Evolutionary conservation across 2,797 vertebrate species (phyloP), one percentile per base, ranked within the genome.

Genomic region (Halcyon badia): DNA sequence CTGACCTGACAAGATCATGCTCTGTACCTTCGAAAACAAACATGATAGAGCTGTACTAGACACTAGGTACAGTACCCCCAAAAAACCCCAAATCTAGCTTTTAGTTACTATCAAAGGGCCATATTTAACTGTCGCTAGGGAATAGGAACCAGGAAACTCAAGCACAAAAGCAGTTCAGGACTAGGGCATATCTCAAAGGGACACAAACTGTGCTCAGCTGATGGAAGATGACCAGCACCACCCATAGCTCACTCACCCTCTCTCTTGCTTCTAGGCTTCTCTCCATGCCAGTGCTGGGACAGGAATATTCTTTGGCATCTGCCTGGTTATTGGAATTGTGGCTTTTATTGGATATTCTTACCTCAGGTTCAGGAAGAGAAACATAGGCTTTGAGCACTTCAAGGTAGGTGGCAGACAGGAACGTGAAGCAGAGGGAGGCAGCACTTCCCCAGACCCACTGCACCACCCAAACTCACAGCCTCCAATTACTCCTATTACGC

Each of bases 341-440:
- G 88, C 97, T 69, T 98, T 99, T 17, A 98, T 98, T 1, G 98
- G 98, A 2, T 99, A 99, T 54, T 98, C 98, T 58, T 99, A 99
- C 92, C 98, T 99, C 96, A 98, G 96, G 65, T 98, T 98, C 75
- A 98, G 96, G 83, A 94, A 94, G 69, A 98, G 98, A 93, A 98
- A 97, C 15, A 98, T 98, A 48, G 96, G 96, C 78, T 99, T 99
- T 97, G 99, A 98, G 91, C 99, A 98, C 93, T 99, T 99, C 96
- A 98, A 99, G 99, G 99, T 99, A 87, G 86, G 97, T 39, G 16
- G 49, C 37, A 78, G 41, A 39, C 14, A 46, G 18, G 56, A 76
- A n/a, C 1, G 2, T 0, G 0, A 78, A 51, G 28, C 6, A 2
- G 3, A 7, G 21, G 9, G 24, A 2, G 30, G 17, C 21, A 42